Base-by-base conservation (phyloP, 2,113 vertebrate genomes). In the Orientallactaga bullata region DNA sequence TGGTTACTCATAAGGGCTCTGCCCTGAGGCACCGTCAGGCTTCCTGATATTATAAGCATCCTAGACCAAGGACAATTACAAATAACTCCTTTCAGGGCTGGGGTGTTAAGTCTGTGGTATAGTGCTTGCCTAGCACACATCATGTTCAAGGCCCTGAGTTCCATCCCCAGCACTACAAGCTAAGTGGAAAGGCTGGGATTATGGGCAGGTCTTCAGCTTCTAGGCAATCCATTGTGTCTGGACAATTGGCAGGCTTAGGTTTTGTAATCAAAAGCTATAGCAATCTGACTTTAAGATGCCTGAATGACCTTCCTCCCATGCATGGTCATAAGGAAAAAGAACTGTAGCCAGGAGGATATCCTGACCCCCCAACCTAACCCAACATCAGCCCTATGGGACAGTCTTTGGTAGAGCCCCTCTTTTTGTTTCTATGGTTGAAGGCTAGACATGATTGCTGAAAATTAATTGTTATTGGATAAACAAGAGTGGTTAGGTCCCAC, bases 391-490 rank as follows among this genome's bases (percentile, higher is more conserved):
- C 68, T 55, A 39, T 24, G 21, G 68, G 28, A 68, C 39, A 51
- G 21, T 68, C 47, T 91, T 91, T 60, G 80, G 90, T 30, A 2
- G 85, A 73, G 94, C 69, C 30, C 74, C 60, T 30, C 60, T 73
- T 63, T 90, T 72, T 95, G 71, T 95, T 94, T 80, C 37, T 42
- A 39, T n/a, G 17, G 78, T 65, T 91, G 20, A 24, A 91, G 69
- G 39, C 37, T 79, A 16, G 47, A 82, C 55, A 47, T 71, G 84
- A 89, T 73, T 73, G 85, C 90, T 32, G 37, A 88, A 74, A 85
- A 96, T 93, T 77, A 73, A 87, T 79, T 82, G 76, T 83, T 95
- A 86, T 37, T 96, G 82, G 93, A 51, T 97, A 97, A 97, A 97
- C 96, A 97, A 96, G 93, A 90, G 85, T 80, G 82, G 83, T 66